phyloP scores from a whole-genome alignment of 2,888 invertebrate genomes.

The Tolmerus cingulatus region DNA sequence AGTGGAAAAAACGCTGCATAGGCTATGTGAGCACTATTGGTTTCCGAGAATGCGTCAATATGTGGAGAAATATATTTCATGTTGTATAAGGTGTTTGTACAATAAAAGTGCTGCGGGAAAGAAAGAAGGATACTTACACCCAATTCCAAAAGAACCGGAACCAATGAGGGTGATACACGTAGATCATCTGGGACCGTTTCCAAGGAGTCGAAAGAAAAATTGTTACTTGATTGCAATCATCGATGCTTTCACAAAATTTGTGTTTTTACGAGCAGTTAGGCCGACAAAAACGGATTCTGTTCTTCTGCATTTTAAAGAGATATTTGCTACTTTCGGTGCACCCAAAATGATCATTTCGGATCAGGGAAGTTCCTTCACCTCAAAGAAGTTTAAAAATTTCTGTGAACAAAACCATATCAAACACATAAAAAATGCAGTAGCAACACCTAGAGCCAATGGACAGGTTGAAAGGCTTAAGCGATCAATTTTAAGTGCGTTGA shows the following conservation, averaged over 20 bases:
- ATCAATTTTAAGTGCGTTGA: slow-evolving; percentile 15
- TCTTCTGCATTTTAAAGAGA: slow-evolving; percentile 14
- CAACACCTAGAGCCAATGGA: slow-evolving; percentile 47
- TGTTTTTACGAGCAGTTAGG: slow-evolving; percentile 43
- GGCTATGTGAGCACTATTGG: no score
- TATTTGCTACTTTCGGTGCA: slow-evolving; percentile 36
- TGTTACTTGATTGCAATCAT: not conserved
- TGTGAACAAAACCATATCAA: slow-evolving; percentile 41
- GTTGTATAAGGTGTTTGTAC: no score
- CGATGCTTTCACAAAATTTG: not conserved
- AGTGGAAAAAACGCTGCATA: no score
- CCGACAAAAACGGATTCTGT: slow-evolving; percentile 38
- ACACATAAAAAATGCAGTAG: slow-evolving; percentile 45
- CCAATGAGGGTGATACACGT: slow-evolving; percentile 55
- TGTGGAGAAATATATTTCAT: no score
- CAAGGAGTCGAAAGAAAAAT: slow-evolving; percentile 49
- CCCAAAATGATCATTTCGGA: slow-evolving; percentile 42
- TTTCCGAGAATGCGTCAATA: no score
- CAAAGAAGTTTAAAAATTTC: not conserved
- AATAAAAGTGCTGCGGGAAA: not conserved
- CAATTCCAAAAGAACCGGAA: not conserved
- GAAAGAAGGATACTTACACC: not conserved
- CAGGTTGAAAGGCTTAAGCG: slow-evolving; percentile 46
- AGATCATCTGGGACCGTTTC: slow-evolving; percentile 56
- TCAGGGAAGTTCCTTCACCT: not conserved